Evolutionary conservation across 2,797 vertebrate genomes (phyloP), one percentile per base, ranked within the genome.

Genomic region (Myripristis murdjan): DNA sequence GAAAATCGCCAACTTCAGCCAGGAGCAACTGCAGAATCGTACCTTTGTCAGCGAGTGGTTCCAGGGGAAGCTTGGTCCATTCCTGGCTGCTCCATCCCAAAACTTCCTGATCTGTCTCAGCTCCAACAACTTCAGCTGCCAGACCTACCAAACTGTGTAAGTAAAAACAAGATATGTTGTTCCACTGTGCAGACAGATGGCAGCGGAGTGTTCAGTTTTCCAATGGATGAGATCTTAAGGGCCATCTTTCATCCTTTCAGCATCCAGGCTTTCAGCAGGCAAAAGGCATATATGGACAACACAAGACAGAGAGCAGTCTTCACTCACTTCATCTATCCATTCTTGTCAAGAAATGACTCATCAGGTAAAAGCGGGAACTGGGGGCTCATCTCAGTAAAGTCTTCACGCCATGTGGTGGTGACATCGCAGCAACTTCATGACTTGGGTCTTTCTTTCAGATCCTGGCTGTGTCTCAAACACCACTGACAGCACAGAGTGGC

Each of bases 71-170:
- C 23, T 87, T 10, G 59, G 28, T 5, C 81, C 83, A 1, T 88
- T 90, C 55, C 67, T 87, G 62, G 48, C 83, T 60, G 77, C 77
- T 26, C 46, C 79, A 47, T 86, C 82, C 1, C 2, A 4, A 26
- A 81, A 84, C 37, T 86, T 91, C 65, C 79, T 90, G 0, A 79
- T 65, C 41, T 82, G 81, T 54, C 74, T 89, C 0, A 79, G 82
- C 70, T 23, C 73, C 51, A 87, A 70, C 44, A 66, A 80, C 70
- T 87, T 90, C 82, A 89, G 82, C 68, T 90, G 88, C 65, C 8
- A 55, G 1, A 77, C 70, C 1, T 88, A 84, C 75, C 83, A 75
- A 47, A 69, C 49, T 48, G 78, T 87, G 89, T 90, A 86, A 81
- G 89, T 53, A 55, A 35, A 22, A 18, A 2, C 33, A 12, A n/a